Base-by-base conservation (phyloP, 2,888 invertebrate genomes). In the Lasioglossum calceatum region DNA sequence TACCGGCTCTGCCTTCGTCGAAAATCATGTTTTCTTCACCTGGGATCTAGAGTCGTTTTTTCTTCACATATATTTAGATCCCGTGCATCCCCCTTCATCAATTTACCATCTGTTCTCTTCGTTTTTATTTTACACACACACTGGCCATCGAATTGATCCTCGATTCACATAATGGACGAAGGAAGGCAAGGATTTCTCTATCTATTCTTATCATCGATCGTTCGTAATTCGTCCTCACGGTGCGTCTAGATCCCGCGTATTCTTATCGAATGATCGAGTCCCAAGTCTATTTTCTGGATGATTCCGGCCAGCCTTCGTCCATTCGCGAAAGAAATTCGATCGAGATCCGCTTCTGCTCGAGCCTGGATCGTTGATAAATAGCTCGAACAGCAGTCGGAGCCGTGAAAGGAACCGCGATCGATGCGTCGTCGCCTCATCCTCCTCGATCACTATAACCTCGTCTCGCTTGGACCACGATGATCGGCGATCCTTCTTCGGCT, bases 1-100 rank as follows among this genome's bases (percentile, higher is more conserved):
- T 67, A 72, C 50, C 70, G 70, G 10, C 61, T 74, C 87, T 85
- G 87, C 90, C 90, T 89, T 90, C 87, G 89, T 89, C 89, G 90
- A 82, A 86, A 75, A 85, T 32, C 64, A 64, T 32, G 27, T 64
- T 27, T 32, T 64, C 2, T 54, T 3, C 54, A 3, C 23, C 16
- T 32, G 27, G 74, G 80, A 81, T 39, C 76, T 72, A 77, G 72
- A 50, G 64, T 92, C 92, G n/a, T 87, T 91, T 91, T 89, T 39
- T 39, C 92, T 54, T 54, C 54, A n/a, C 23, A 10, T 54, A 10
- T n/a, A n/a, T n/a, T 10, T 54, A 54, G 54, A 92, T 87, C 90
- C 87, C 91, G 89, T 88, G 76, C 79, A 71, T 67, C 79, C 58
- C 74, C 19, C 39, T 72, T 72, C 76, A 81, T 61, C 72, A 54